phyloP scores from a whole-genome alignment of 2,113 vertebrate genomes.

The Ramphastos sulfuratus region DNA sequence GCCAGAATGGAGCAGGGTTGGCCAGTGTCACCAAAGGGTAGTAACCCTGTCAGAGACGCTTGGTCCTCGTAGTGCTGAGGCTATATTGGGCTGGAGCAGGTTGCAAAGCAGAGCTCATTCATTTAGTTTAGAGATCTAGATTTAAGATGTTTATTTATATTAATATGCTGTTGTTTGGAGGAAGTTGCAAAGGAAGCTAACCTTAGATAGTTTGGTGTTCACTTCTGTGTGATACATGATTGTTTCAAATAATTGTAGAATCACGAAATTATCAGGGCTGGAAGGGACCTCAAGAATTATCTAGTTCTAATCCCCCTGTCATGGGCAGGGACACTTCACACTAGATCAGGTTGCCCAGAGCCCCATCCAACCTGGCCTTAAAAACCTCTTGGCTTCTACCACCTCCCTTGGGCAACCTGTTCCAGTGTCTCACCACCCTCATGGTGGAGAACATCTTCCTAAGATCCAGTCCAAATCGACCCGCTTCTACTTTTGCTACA shows the following conservation, averaged over 20 bases:
- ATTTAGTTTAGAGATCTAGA: background rate
- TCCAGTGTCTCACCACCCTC: too few species aligned
- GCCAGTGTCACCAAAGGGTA: background rate
- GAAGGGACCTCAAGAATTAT: too few species aligned
- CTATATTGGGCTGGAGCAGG: background rate
- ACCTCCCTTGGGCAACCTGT: too few species aligned
- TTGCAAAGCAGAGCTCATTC: background rate
- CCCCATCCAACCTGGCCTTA: too few species aligned
- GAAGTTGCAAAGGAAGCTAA: background rate
- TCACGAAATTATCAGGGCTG: too few species aligned
- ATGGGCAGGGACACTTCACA: too few species aligned
- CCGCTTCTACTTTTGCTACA: too few species aligned
- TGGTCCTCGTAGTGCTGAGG: background rate
- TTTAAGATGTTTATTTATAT: background rate
- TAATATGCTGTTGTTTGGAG: background rate
- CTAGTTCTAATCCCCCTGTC: too few species aligned
- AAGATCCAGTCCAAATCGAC: too few species aligned
- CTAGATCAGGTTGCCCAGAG: too few species aligned
- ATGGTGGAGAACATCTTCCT: too few species aligned
- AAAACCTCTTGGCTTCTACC: too few species aligned
- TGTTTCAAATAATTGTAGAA: background rate
- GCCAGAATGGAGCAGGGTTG: fast-evolving
- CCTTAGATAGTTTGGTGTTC: background rate
- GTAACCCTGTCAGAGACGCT: background rate
- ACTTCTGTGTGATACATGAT: background rate